Percentiles rank a stretch among this genome's conserved stretches.
Conservation (phyloP, 2,888 invertebrate species). For the Helicoverpa assulta region DNA sequence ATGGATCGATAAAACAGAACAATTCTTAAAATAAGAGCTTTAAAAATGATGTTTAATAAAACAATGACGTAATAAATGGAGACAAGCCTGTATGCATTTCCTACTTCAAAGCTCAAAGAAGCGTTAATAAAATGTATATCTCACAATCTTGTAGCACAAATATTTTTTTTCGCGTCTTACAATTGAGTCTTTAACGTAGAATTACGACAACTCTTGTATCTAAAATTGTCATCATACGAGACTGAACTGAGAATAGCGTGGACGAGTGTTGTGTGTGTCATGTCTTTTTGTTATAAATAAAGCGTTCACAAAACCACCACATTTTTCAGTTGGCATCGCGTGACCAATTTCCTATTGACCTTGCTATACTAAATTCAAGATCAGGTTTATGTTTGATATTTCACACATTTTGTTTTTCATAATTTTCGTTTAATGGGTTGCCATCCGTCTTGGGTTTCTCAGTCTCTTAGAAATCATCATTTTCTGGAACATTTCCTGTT, state of each 20-base stretch:
- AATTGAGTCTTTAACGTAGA: conserved; percentile 32
- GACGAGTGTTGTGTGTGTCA: conserved; percentile 75
- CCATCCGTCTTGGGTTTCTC: conserved; percentile 36
- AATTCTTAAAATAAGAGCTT: no score
- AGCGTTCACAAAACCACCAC: conserved; percentile 75
- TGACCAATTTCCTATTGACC: conserved; percentile 82
- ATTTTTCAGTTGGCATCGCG: conserved; percentile 79
- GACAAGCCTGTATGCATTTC: neutral
- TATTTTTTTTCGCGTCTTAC: conserved; percentile 6
- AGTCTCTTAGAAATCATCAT: conserved; percentile 14
- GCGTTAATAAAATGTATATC: neutral
- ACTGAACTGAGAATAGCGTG: conserved; percentile 73
- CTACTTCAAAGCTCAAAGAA: neutral
- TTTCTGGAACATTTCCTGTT: conserved; percentile 16
- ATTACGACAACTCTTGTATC: conserved; percentile 49
- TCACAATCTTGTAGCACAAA: conserved; percentile 5
- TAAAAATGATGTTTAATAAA: no score
- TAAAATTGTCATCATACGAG: conserved; percentile 63
- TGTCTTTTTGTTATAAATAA: conserved; percentile 81
- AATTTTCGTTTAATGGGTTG: conserved; percentile 42
- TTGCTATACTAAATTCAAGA: conserved; percentile 79
- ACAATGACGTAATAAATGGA: no score
- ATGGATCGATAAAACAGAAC: no score
- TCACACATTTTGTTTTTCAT: conserved; percentile 68
- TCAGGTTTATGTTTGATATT: conserved; percentile 70